A percentile compares a stretch with the other conserved stretches of the same genome.
Evolutionary conservation across 2,888 invertebrate species (phyloP).

Genomic region (Drosophila recens): DNA sequence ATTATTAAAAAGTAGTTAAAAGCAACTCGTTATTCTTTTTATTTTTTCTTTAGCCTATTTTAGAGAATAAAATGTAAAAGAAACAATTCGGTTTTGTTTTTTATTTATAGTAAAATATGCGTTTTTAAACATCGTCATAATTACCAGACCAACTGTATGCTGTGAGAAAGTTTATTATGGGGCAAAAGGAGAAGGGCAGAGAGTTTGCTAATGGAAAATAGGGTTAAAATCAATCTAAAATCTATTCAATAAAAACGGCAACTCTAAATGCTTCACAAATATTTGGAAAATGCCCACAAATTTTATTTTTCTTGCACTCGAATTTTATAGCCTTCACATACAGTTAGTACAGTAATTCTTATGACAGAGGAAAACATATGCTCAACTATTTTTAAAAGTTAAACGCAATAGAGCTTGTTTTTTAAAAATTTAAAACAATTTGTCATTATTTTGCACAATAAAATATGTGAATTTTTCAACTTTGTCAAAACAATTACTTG

Average conservation of each 20-base stretch:
- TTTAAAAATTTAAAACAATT: not conserved
- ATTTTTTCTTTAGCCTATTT: too few relatives aligned
- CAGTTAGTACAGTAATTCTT: conserved; percentile 2
- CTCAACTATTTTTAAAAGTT: conserved; percentile 1
- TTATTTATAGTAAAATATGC: too few relatives aligned
- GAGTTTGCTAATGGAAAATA: not conserved
- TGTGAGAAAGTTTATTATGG: too few relatives aligned
- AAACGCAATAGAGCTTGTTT: conserved; percentile 1
- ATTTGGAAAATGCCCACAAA: conserved; percentile 83
- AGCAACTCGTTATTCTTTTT: too few relatives aligned
- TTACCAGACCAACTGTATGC: too few relatives aligned
- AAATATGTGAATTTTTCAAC: not conserved
- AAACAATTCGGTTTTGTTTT: too few relatives aligned
- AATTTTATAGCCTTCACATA: conserved; percentile 28
- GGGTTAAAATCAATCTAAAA: not conserved
- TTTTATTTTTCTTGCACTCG: conserved; percentile 60
- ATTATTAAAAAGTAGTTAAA: too few relatives aligned
- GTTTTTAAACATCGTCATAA: too few relatives aligned
- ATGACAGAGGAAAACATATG: not conserved
- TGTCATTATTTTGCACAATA: not conserved
- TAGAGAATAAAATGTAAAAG: too few relatives aligned
- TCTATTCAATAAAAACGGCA: conserved; percentile 38
- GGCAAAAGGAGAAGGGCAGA: too few relatives aligned
- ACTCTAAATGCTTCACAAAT: conserved; percentile 77
- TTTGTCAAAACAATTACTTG: conserved; percentile 5